phyloP scores from a whole-genome alignment of 2,113 vertebrate species.

The Mesembrinibis cayennensis region DNA sequence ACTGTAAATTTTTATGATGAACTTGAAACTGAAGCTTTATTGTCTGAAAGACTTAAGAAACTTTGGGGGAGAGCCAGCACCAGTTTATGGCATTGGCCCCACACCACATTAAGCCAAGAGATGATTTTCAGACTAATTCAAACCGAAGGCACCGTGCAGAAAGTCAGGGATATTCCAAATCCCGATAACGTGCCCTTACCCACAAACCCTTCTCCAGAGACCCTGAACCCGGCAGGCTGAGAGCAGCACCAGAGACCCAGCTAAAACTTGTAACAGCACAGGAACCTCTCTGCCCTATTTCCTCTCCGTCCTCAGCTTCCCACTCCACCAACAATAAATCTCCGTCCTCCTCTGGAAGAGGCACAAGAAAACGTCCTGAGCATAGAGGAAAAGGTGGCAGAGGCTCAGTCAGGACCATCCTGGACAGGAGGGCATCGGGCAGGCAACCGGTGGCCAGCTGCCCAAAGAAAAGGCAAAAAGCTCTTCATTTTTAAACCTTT shows the following conservation, averaged over 20 bases:
- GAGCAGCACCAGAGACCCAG: background rate
- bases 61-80: background rate
- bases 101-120: background rate
- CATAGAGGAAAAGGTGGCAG: background rate
- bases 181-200: accelerated
- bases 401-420: background rate
- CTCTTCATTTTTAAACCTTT: background rate
- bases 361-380: background rate
- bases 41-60: slow-evolving; percentile 2
- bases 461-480: background rate
- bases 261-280: background rate
- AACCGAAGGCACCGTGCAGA: background rate
- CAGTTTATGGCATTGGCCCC: background rate
- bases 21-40: background rate
- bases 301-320: background rate
- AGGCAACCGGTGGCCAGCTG: background rate
- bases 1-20: background rate
- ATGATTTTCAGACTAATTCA: background rate
- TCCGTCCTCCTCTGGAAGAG: background rate
- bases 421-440: background rate
- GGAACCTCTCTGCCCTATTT: background rate
- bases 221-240: background rate
- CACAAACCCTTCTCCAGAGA: background rate
- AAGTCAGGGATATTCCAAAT: background rate
- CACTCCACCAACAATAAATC: background rate